Base-by-base conservation (phyloP, 2,888 invertebrate genomes). In the Leptopilina myrica region DNA sequence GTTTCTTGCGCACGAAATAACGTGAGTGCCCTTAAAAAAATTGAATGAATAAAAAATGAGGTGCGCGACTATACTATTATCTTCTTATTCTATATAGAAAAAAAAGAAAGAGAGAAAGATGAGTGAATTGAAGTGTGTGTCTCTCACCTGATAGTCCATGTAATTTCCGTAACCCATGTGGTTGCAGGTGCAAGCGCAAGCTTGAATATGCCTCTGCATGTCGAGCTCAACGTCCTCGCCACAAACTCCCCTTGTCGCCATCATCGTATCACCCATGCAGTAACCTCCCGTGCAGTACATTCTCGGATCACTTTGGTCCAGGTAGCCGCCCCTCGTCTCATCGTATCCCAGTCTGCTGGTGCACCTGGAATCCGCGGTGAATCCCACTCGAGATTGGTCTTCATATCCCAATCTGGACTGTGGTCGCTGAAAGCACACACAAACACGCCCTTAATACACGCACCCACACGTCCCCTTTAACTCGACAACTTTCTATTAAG, bases 121-220 rank as follows among this genome's bases (percentile, higher is more conserved):
- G 4, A 20, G 46, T 53, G 53, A 69, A 69, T 7, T 33, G 15
- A 14, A 11, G 14, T 56, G 49, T 56, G 49, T 49, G 49, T 49
- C 49, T 84, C 89, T 92, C 92, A 96, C 96, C 95, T 96, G 96
- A 93, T 97, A 97, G 93, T 97, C 97, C 95, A 96, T 95, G 92
- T 95, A 97, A 93, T 97, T 97, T 89, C 97, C 97, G 93, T 96
- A 97, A 91, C 97, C 97, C 96, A 97, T 96, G 94, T 97, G 97
- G 94, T 97, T 96, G 94, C 97, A 97, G 89, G 96, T 95, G 93
- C 97, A 97, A 88, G 96, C 95, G 93, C 97, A 97, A 92, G 95
- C 95, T 92, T 96, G 96, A 92, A 97, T 97, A 94, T 97, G 97
- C 92, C 96, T 95, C 92, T 96, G 94, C 92, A 97, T 94, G 93